Evolutionary conservation across 2,888 invertebrate species (phyloP).

Genomic region (Aleiodes leptofemur): DNA sequence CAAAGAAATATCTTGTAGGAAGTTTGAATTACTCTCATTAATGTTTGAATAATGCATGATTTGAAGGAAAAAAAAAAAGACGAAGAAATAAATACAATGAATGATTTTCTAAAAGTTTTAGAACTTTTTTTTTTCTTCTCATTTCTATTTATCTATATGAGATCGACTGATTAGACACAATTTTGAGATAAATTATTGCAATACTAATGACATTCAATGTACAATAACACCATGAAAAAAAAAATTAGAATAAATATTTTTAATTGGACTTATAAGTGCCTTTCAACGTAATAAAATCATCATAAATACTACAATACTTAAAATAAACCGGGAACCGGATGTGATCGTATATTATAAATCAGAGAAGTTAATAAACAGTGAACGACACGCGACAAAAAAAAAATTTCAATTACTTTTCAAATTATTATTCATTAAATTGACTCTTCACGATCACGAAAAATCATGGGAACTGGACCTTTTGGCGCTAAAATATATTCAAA

Average conservation of each 20-base stretch:
- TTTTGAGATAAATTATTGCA: conserved; percentile 57
- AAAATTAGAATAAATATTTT: conserved; percentile 60
- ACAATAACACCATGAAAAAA: conserved; percentile 23
- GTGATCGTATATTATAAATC: conserved; percentile 33
- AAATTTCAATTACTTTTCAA: conserved; percentile 15
- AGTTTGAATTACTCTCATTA: too few relatives aligned
- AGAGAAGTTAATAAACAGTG: conserved; percentile 2
- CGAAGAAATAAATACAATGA: background rate
- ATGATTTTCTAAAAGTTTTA: background rate
- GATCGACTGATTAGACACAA: conserved; percentile 29
- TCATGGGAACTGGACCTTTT: conserved; percentile 83
- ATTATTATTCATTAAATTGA: conserved; percentile 32
- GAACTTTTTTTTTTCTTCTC: background rate
- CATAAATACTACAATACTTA: conserved; percentile 55
- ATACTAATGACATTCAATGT: conserved; percentile 50
- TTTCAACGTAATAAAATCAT: conserved; percentile 59
- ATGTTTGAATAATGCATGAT: background rate
- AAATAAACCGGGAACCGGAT: conserved; percentile 20
- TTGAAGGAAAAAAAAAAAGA: background rate
- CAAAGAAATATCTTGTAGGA: too few relatives aligned
- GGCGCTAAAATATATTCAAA: conserved; percentile 90
- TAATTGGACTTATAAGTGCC: conserved; percentile 57
- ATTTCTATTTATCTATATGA: conserved; percentile 17
- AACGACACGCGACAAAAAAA: conserved; percentile 48
- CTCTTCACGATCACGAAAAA: conserved; percentile 75